Evolutionary conservation across 2,797 vertebrate genomes (phyloP), one percentile per base, ranked within the genome.

Genomic region (Gambelia wislizenii): DNA sequence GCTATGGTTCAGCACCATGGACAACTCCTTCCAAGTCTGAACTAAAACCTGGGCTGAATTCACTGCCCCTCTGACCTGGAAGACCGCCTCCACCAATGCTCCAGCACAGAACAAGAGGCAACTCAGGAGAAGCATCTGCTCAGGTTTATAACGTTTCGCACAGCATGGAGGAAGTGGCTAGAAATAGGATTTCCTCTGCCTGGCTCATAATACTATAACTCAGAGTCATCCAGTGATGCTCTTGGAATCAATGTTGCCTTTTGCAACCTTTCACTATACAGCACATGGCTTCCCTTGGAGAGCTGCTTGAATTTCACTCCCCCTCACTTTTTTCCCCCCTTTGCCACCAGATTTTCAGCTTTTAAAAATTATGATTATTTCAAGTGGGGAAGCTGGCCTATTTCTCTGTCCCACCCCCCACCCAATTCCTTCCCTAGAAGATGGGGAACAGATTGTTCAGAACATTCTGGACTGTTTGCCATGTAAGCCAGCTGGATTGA

Each of bases 381-480:
- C 4, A 3, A 39, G 74, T 93, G 92, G 39, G 90, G 1, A 87
- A 27, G 0, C 74, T 82, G 88, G 86, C 90, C 88, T 90, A 92
- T 86, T 87, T 33, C 13, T 33, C 36, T 4, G 5, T 33, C 52
- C 36, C 44, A 13, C 22, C 85, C 83, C 77, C 16, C 70, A 0
- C 6, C 0, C 56, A 89, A 90, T 89, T 89, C 85, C 84, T 88
- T 87, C 91, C 87, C 36, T 86, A 27, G 22, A 39, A 76, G 85
- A 91, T 86, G 36, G 91, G 87, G 93, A 95, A 95, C 95, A 95
- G 93, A 74, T 91, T 92, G 95, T 94, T 92, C 94, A 1, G 86
- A 95, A 93, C 91, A 88, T 25, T 10, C 90, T 92, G 93, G 92
- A 93, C 93, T 88, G 69, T 91, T 93, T 92, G 80, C 93, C 78